These are phyloP conservation scores for Agrenia bidenticulata DNA, from an alignment of 2,888 invertebrate genomes.

Conservation along the genomic window DNA sequence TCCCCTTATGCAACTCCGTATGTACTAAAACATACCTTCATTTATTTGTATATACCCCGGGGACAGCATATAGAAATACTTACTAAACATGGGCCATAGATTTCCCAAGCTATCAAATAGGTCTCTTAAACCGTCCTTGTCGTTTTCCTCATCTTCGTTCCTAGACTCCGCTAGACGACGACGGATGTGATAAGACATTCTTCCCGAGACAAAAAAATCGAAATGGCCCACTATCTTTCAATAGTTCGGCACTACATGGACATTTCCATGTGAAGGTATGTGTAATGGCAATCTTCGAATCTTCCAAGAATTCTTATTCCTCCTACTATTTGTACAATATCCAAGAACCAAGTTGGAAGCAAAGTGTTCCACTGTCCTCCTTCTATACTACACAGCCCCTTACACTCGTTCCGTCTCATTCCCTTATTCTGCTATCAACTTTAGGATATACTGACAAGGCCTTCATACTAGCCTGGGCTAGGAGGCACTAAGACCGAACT, in stretches of 20 bases:
- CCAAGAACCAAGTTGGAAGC: too few species aligned
- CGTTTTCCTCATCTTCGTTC: constrained; percentile 22
- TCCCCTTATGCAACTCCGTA: too few species aligned
- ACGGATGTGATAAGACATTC: constrained; percentile 30
- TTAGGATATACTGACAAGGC: neutral
- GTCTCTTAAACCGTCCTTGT: constrained; percentile 24
- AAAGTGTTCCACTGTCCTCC: too few species aligned
- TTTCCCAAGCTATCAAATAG: constrained; percentile 23
- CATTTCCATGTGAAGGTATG: constrained; percentile 14
- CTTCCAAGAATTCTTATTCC: constrained; percentile 2
- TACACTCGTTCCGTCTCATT: constrained; percentile 4
- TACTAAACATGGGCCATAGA: constrained; percentile 38
- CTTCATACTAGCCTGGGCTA: too few species aligned
- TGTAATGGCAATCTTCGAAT: constrained; percentile 9
- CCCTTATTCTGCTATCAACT: neutral
- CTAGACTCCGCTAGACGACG: constrained; percentile 20
- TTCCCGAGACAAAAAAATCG: constrained; percentile 24
- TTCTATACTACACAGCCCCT: too few species aligned
- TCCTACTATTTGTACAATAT: neutral
- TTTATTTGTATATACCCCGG: too few species aligned
- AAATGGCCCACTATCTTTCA: constrained; percentile 23
- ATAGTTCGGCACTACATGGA: constrained; percentile 17
- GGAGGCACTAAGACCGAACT: too few species aligned
- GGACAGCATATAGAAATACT: too few species aligned
- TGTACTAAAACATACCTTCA: too few species aligned